A percentile compares a stretch with the other conserved stretches of the same genome.
Conservation (phyloP, 2,888 invertebrate species). For the Orthosia gracilis region DNA sequence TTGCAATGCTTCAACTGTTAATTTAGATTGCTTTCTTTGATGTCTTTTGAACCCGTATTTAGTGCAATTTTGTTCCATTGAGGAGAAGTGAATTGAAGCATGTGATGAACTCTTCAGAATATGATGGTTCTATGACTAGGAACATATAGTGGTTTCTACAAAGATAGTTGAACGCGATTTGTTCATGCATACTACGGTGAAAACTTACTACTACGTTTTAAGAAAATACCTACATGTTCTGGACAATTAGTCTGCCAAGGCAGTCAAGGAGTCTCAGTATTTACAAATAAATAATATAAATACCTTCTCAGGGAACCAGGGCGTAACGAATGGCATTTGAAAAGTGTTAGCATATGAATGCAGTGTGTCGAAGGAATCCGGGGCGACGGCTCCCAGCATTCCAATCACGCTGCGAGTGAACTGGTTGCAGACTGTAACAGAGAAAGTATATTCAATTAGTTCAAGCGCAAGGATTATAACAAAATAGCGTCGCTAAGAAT, state of each 20-base stretch:
- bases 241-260: not conserved
- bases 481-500: too few species aligned
- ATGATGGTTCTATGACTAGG: not conserved
- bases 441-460: slow-evolving; percentile 21
- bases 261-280: not conserved
- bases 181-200: not conserved
- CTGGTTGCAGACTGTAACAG: slow-evolving; percentile 95
- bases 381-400: slow-evolving; percentile 97
- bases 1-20: slow-evolving; percentile 5
- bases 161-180: not conserved
- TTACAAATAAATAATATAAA: slow-evolving; percentile 27
- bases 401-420: slow-evolving; percentile 96
- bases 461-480: too few species aligned
- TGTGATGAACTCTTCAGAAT: slow-evolving; percentile 17
- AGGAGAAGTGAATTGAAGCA: slow-evolving; percentile 14
- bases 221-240: not conserved
- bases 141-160: not conserved
- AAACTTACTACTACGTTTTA: too few species aligned
- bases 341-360: slow-evolving; percentile 98
- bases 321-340: slow-evolving; percentile 98
- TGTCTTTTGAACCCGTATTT: slow-evolving; percentile 6
- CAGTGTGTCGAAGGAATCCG: slow-evolving; percentile 97
- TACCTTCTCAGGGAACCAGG: slow-evolving; percentile 98
- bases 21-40: not conserved
- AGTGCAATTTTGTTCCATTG: slow-evolving; percentile 7